Evolutionary conservation across 2,113 vertebrate genomes (phyloP), one percentile per base, ranked within the genome.

Genomic region (Sisor rabdophorus): DNA sequence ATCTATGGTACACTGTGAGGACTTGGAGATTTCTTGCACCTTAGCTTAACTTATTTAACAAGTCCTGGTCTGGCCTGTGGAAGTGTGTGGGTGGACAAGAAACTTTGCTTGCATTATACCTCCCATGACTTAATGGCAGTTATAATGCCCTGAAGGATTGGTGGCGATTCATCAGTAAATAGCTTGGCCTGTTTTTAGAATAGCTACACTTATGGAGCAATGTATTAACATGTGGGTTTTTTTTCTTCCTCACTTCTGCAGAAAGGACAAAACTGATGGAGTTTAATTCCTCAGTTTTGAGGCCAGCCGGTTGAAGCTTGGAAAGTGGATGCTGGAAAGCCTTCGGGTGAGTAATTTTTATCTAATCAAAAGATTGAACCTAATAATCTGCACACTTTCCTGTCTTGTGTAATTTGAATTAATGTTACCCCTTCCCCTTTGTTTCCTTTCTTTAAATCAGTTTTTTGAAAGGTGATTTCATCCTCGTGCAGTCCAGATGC

Each of bases 221-320:
- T 47, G 19, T 59, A 78, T 60, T 59, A 44, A 55, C 48, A 4
- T 69, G 17, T 71, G 52, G 82, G 12, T 74, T 77, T 65, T 81
- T 71, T 77, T 60, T 72, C 70, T 10, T 9, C 75, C 70, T 44
- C 40, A 44, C 75, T 81, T 69, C 65, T 69, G 79, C 81, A 86
- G 85, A 86, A 70, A 70, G 61, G 58, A 54, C 58, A 73, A 82
- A 86, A 81, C 81, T 79, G 81, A 52, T 44, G 79, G 77, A 76
- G 71, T 81, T 82, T 72, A 84, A 76, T 81, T 79, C 78, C 68
- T 73, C 76, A 70, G 81, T 86, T 83, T 81, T 79, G 73, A 77
- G 52, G 61, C 77, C 61, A 55, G 69, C 71, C 24, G 78, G 79
- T 76, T 83, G 83, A 80, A 52, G 59, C 17, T 19, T 26, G 26